Conservation (phyloP, 1,140 invertebrate species). For the Lysiphlebus fabarum region DNA sequence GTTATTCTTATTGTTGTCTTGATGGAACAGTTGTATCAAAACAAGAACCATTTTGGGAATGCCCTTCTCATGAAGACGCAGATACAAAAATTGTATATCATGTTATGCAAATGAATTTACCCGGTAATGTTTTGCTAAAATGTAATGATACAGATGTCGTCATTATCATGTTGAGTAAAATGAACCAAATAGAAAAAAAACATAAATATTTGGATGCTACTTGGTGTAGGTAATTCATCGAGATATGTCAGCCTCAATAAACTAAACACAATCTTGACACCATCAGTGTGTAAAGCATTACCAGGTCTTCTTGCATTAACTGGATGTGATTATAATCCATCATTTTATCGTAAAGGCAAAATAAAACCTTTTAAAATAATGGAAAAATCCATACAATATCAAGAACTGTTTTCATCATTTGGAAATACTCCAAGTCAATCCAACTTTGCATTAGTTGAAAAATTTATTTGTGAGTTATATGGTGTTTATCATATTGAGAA, state of each 20-base stretch:
- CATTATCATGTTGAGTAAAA: slow-evolving; percentile 29
- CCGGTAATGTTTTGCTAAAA: slow-evolving; percentile 26
- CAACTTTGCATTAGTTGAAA: slow-evolving; percentile 9
- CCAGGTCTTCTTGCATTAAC: slow-evolving; percentile 46
- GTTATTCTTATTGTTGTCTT: slow-evolving; percentile 9
- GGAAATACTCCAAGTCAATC: slow-evolving; percentile 2
- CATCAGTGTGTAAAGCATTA: slow-evolving; percentile 31
- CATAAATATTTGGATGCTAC: slow-evolving; percentile 29
- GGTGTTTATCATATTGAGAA: not conserved
- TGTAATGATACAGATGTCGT: slow-evolving; percentile 31
- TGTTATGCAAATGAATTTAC: slow-evolving; percentile 27
- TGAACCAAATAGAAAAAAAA: slow-evolving; percentile 11
- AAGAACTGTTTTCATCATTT: slow-evolving; percentile 22
- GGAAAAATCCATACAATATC: slow-evolving; percentile 25
- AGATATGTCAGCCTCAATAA: slow-evolving; percentile 32
- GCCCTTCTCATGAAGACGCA: slow-evolving; percentile 27
- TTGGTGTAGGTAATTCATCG: slow-evolving; percentile 31
- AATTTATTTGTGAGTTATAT: slow-evolving; percentile 26
- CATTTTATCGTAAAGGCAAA: slow-evolving; percentile 38
- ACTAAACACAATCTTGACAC: slow-evolving; percentile 35
- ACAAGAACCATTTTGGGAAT: slow-evolving; percentile 28
- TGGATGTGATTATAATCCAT: slow-evolving; percentile 48
- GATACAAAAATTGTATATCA: slow-evolving; percentile 38
- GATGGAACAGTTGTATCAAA: slow-evolving; percentile 11
- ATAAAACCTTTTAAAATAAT: slow-evolving; percentile 31